phyloP scores from a whole-genome alignment of 2,797 vertebrate genomes.

The Chiloscyllium punctatum region DNA sequence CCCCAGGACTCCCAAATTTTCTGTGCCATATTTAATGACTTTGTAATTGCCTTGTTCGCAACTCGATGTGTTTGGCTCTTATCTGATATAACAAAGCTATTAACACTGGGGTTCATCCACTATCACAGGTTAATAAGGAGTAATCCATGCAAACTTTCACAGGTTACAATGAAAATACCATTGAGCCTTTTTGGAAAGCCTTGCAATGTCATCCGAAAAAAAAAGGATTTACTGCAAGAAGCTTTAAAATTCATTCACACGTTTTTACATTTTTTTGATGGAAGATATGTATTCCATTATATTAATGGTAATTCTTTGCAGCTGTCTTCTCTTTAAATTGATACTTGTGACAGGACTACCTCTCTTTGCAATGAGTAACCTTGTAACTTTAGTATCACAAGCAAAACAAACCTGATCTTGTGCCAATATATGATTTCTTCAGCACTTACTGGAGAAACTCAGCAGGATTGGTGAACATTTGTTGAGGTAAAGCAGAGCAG shows the following conservation, averaged over 20 bases:
- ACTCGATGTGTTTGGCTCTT: background rate
- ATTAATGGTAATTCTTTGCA: background rate
- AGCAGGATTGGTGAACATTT: too few relatives aligned
- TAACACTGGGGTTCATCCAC: background rate
- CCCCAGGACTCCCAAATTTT: background rate
- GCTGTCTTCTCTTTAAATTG: background rate
- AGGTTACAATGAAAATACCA: background rate
- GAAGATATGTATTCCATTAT: background rate
- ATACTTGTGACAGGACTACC: background rate
- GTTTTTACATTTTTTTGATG: background rate
- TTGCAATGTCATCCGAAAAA: background rate
- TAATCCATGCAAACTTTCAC: background rate
- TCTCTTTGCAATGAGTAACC: background rate
- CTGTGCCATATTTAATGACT: background rate
- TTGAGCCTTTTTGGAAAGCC: background rate
- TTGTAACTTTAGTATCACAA: background rate
- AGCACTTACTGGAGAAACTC: too few relatives aligned
- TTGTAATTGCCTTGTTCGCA: background rate
- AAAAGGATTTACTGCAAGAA: background rate
- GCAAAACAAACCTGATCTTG: background rate
- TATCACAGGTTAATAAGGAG: background rate
- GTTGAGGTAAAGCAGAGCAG: too few relatives aligned
- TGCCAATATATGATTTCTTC: too few relatives aligned
- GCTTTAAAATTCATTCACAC: background rate
- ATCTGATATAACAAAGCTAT: background rate